Evolutionary conservation across 2,797 vertebrate species (phyloP), one percentile per base, ranked within the genome.

Genomic region (Phataginus tetradactyla): DNA sequence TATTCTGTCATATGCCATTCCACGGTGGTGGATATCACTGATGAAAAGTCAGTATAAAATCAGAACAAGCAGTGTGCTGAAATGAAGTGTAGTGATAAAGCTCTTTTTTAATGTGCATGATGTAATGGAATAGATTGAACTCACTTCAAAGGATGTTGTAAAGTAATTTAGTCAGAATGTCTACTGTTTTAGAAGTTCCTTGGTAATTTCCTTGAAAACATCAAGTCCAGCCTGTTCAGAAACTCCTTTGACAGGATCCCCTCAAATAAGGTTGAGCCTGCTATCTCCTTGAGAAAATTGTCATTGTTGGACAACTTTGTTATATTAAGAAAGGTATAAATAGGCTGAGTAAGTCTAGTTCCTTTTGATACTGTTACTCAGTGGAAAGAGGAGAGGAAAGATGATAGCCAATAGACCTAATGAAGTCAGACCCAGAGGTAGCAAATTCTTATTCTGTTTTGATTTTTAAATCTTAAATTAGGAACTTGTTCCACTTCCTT

Each of bases 1-100:
- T 88, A 66, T 94, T 81, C 68, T 55, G 27, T 85, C 34, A 85
- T 27, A 12, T 94, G 68, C 88, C 59, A 86, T 86, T 94, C 59
- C 90, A 15, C 80, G 51, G 9, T 89, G 74, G 86, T 37, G 89
- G 45, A 91, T 86, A 49, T 88, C n/a, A 51, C 18, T 66, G 69
- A 64, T 86, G 45, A 77, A 69, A n/a, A n/a, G 18, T 84, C 85
- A 86, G 32, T 64, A 3, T 92, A 32, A 94, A 78, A 32, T 77
- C 34, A 80, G 20, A 79, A 86, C 64, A 85, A 80, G 39, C 29
- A 64, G 4, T 72, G 91, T 71, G 55, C 55, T 75, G 12, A 88
- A 45, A 72, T 87, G 64, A 91, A 93, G 3, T 17, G n/a, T 74
- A 85, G 42, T 86, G 39, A 61, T 66, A 74, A 90, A 61, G 66